Base-by-base conservation (phyloP, 2,113 vertebrate genomes). In the Callionymus lyra region DNA sequence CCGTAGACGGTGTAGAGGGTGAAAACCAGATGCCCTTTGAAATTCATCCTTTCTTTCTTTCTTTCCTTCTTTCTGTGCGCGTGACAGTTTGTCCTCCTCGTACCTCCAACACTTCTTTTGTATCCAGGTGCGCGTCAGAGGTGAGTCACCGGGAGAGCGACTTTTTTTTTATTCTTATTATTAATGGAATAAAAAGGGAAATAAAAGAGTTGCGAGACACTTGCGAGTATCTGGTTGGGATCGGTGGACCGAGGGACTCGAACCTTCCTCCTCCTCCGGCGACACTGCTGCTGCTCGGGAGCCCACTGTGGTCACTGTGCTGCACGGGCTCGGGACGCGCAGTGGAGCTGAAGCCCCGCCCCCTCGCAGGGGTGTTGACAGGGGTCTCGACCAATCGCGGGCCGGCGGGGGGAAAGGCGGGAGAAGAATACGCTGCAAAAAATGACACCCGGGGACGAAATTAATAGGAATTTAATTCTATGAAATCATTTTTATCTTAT, bases 1-100 rank as follows among this genome's bases (percentile, higher is more conserved):
- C 74, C 78, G 34, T 77, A 76, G 47, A 81, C 42, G 52, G 76
- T 72, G 70, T 72, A 83, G 64, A 83, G 72, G 47, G 78, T 83
- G 65, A 83, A 73, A 73, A 81, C 50, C 60, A 81, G 43, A 68
- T 76, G 50, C 50, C 49, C 77, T 50, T 81, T 80, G 58, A 75
- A 58, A 55, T 76, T 75, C 81, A 83, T 83, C 70, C 76, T 79
- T 74, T 38, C 70, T 45, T 57, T 41, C 51, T 6, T 44, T 27
- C n/a, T n/a, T 31, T 10, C 19, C 36, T 46, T 19, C 18, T 38
- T 53, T 40, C 33, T 38, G 47, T 49, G 60, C 56, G 39, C 42
- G 36, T 42, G 36, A 47, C 44, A 45, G 53, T 52, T 56, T 62
- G 53, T 73, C 59, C 54, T 57, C 65, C 6, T 38, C 59, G 55